Conservation (phyloP, 2,888 invertebrate genomes). For the Napeogenes inachia region DNA sequence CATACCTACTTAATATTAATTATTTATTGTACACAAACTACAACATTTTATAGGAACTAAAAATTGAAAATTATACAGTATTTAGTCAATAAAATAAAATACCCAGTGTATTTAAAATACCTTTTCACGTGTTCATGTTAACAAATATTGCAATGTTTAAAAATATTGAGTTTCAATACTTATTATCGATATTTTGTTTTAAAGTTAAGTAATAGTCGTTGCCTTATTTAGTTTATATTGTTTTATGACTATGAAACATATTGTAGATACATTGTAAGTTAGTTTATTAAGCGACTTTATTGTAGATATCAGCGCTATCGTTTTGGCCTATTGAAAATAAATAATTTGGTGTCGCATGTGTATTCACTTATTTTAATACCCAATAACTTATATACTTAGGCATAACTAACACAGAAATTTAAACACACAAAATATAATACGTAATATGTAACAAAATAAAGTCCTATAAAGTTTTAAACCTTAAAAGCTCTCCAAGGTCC, state of each 20-base stretch:
- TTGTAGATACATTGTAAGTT: conserved; percentile 69
- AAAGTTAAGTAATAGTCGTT: conserved; percentile 72
- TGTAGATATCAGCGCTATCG: conserved; percentile 74
- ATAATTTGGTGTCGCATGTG: conserved; percentile 74
- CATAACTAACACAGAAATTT: too few relatives aligned
- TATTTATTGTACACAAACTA: conserved; percentile 19
- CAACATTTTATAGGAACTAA: conserved; percentile 20
- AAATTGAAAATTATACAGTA: conserved; percentile 24
- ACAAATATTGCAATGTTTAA: conserved; percentile 47
- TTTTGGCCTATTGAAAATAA: conserved; percentile 76
- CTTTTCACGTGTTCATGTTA: conserved; percentile 60
- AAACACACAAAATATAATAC: too few relatives aligned
- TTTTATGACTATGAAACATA: conserved; percentile 70
- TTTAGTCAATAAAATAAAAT: conserved; percentile 27
- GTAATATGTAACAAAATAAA: too few relatives aligned
- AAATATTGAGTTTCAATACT: conserved; percentile 33
- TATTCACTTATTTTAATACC: conserved; percentile 40
- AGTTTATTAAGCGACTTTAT: conserved; percentile 71
- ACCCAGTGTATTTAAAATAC: conserved; percentile 43
- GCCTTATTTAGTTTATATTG: conserved; percentile 77
- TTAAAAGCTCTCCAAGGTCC: too few relatives aligned
- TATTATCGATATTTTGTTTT: conserved; percentile 53
- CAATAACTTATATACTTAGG: neutral
- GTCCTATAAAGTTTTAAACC: too few relatives aligned
- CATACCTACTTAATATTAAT: conserved; percentile 16